These are phyloP conservation scores for Leptothorax acervorum DNA, from an alignment of 2,888 invertebrate species.

Conservation along the genomic window DNA sequence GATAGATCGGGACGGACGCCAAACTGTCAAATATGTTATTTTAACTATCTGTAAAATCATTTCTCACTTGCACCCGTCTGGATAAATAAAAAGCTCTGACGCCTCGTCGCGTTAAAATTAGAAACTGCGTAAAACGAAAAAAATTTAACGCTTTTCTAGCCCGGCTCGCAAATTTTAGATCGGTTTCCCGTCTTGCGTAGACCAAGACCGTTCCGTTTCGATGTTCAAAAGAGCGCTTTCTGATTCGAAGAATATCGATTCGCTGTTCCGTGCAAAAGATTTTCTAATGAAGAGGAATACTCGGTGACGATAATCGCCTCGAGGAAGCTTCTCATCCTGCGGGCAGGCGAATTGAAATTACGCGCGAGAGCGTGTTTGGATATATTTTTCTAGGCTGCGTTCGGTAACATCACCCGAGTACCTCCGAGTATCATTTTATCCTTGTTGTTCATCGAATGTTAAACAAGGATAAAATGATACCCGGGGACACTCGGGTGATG, in stretches of 20 bases:
- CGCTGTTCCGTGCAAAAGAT: neutral
- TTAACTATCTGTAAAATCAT: slow-evolving; percentile 22
- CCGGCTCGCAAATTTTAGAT: neutral
- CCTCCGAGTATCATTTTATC: too few species aligned
- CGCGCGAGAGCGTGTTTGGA: neutral
- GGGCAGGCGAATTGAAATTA: neutral
- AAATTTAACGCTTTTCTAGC: neutral
- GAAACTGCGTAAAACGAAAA: neutral
- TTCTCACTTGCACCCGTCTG: neutral
- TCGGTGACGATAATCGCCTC: neutral
- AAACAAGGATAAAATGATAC: too few species aligned
- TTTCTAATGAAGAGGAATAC: neutral
- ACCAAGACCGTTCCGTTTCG: too few species aligned
- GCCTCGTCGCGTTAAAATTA: slow-evolving; percentile 20
- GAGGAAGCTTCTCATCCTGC: neutral
- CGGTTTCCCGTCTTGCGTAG: neutral
- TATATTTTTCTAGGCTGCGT: neutral
- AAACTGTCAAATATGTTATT: slow-evolving; percentile 34
- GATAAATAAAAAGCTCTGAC: slow-evolving; percentile 8
- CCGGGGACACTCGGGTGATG: too few species aligned
- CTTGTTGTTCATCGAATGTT: too few species aligned
- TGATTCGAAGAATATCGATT: neutral
- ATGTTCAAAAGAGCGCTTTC: neutral
- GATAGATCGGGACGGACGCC: neutral
- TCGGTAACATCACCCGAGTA: too few species aligned